Evolutionary conservation across 2,113 vertebrate genomes (phyloP).

Genomic region (Hystrix brachyura): DNA sequence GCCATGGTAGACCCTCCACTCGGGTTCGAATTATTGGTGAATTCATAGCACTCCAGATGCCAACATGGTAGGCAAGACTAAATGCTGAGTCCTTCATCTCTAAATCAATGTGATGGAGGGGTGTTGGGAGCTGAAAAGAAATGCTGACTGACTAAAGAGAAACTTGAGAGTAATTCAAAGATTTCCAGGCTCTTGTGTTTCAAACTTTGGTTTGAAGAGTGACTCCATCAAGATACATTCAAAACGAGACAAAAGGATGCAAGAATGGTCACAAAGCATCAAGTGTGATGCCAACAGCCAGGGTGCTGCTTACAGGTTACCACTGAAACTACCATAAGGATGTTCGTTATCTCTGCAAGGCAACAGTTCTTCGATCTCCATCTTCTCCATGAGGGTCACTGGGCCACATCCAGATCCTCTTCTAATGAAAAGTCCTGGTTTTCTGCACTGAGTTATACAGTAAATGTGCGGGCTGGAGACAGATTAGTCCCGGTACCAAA

Average conservation of each 20-base stretch:
- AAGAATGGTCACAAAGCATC: not conserved
- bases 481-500: not conserved
- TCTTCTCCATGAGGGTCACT: not conserved
- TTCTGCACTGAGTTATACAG: not conserved
- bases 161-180: too few relatives aligned
- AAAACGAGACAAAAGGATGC: not conserved
- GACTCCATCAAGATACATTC: not conserved
- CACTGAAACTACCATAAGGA: not conserved
- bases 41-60: not conserved
- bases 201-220: not conserved
- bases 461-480: not conserved
- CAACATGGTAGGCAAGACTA: not conserved
- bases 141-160: too few relatives aligned
- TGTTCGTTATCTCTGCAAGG: not conserved
- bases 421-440: not conserved
- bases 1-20: not conserved
- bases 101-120: not conserved
- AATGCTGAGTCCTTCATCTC: not conserved
- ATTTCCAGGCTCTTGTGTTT: not conserved
- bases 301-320: not conserved
- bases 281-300: not conserved
- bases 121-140: not conserved
- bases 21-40: not conserved
- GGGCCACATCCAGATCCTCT: not conserved
- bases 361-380: not conserved